Percentiles rank a stretch among this genome's conserved stretches.
Evolutionary conservation across 2,888 invertebrate species (phyloP).

Genomic region (Anaspis maculata): DNA sequence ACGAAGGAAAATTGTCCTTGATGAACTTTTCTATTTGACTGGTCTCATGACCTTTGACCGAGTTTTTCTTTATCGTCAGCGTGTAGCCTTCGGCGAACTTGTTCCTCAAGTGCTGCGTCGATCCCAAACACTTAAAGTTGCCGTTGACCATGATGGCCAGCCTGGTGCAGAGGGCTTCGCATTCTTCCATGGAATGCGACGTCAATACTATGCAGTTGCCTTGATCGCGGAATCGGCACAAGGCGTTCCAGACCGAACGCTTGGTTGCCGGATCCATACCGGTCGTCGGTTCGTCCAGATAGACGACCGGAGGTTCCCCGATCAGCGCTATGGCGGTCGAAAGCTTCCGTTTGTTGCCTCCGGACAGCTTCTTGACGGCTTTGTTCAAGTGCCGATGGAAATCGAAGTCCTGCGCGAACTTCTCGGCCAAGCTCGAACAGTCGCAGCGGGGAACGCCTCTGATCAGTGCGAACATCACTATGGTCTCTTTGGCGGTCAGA

Average conservation of each 20-base stretch:
- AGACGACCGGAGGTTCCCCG: slow-evolving; percentile 44
- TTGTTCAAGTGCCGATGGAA: slow-evolving; percentile 38
- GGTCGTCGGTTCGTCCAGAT: slow-evolving; percentile 35
- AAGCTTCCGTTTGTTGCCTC: slow-evolving; percentile 46
- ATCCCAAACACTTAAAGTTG: slow-evolving; percentile 68
- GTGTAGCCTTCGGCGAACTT: slow-evolving; percentile 60
- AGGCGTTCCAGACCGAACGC: slow-evolving; percentile 70
- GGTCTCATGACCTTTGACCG: slow-evolving; percentile 8
- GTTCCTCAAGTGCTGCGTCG: slow-evolving; percentile 72
- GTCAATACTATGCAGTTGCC: slow-evolving; percentile 74
- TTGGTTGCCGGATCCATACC: slow-evolving; percentile 74
- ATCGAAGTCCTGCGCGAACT: slow-evolving; percentile 40
- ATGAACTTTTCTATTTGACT: slow-evolving; percentile 30
- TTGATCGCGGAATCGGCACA: slow-evolving; percentile 57
- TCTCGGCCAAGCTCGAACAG: slow-evolving; percentile 29
- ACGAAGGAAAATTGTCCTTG: slow-evolving; percentile 29
- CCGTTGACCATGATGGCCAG: slow-evolving; percentile 84
- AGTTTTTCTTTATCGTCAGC: slow-evolving; percentile 32
- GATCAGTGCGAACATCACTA: slow-evolving; percentile 45
- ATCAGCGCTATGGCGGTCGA: slow-evolving; percentile 45
- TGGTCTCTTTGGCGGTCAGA: slow-evolving; percentile 47
- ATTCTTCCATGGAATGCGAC: slow-evolving; percentile 83
- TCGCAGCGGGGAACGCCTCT: slow-evolving; percentile 40
- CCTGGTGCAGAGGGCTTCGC: slow-evolving; percentile 74
- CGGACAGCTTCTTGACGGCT: slow-evolving; percentile 33